A percentile compares a stretch with the other conserved stretches of the same genome.
These are phyloP conservation scores for Lanistes nyassanus DNA, from an alignment of 1,140 invertebrate genomes.

Conservation along the genomic window DNA sequence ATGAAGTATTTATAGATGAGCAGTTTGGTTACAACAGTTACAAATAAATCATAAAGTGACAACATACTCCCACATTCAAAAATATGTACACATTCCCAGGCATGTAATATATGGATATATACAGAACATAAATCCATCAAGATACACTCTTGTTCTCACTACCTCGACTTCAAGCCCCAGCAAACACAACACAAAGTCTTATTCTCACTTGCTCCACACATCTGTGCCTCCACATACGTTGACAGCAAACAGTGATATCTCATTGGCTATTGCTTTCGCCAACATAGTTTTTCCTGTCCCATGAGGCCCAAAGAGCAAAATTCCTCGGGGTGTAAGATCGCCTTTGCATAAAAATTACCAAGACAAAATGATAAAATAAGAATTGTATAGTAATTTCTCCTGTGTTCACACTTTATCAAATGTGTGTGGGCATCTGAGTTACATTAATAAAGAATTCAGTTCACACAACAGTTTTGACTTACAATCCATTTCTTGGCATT, in stretches of 20 bases:
- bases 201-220: constrained; percentile 22
- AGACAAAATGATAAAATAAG: no score
- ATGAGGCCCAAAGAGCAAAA: constrained; percentile 94
- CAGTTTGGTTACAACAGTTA: neutral
- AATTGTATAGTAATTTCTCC: no score
- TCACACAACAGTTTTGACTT: no score
- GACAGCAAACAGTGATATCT: constrained; percentile 36
- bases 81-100: neutral
- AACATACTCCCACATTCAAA: neutral
- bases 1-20: neutral
- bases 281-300: constrained; percentile 98
- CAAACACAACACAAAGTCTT: neutral
- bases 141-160: neutral
- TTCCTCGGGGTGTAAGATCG: constrained; percentile 67
- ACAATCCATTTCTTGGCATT: no score
- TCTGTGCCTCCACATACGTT: constrained; percentile 40
- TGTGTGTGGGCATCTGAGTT: no score
- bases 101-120: neutral
- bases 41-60: neutral
- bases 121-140: neutral
- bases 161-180: no score
- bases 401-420: no score
- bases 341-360: constrained; percentile 36
- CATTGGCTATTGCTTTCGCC: constrained; percentile 71
- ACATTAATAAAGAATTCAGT: no score